Evolutionary conservation across 2,797 vertebrate species (phyloP), one percentile per base, ranked within the genome.

Genomic region (Nothura maculosa): DNA sequence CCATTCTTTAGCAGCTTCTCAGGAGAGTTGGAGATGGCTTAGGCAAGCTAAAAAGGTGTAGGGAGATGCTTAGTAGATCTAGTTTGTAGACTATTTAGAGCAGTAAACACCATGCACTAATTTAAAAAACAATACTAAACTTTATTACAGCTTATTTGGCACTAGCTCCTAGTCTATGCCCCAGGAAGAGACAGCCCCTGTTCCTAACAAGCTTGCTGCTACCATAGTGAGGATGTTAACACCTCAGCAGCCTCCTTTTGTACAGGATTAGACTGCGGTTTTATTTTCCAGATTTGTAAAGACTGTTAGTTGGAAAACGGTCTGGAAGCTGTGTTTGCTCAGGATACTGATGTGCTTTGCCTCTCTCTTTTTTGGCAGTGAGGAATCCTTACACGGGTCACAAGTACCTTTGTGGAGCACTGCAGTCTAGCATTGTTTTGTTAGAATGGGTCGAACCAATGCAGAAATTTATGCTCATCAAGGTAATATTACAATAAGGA

Each of bases 381-480:
- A 98, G 99, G 94, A 99, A 99, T 98, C 99, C 99, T 60, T 99
- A 99, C 96, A 99, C 99, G 2, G 99, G 99, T 85, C 99, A 99
- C 92, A 99, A 99, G 96, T 99, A 99, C 93, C 98, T 99, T 84
- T 99, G 99, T 87, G 99, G 99, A 96, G 99, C 99, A 68, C 98
- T 99, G 91, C 99, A 99, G 97, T 99, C 99, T 40, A 99, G 99
- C 92, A 98, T 99, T 94, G 98, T 99, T 97, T 97, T 99, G 60
- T 92, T 99, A 97, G 99, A 99, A 96, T 99, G 99, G 99, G 98
- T 99, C 96, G 99, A 99, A 96, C 98, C 98, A 87, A 99, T 99
- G 99, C 99, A 99, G 97, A 99, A 98, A 97, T 99, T 99, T 91
- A 99, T 99, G 99, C 98, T 99, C 97, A 99, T 99, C 96, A 99